Conservation (phyloP, 2,113 vertebrate species). For the Hippocampus abdominalis region DNA sequence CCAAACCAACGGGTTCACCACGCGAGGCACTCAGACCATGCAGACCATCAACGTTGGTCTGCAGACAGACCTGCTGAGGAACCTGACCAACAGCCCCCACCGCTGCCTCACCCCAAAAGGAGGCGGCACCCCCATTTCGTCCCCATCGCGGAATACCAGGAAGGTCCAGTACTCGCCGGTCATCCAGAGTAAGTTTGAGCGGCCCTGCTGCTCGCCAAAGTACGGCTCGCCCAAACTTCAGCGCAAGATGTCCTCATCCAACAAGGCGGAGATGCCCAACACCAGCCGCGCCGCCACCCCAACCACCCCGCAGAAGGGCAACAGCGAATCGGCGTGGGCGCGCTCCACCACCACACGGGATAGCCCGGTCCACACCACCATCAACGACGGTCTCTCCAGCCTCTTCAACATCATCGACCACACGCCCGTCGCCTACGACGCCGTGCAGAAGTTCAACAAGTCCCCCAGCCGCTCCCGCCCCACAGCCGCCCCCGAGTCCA, state of each 20-base stretch:
- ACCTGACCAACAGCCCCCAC: conserved; percentile 91
- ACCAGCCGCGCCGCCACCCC: conserved; percentile 68
- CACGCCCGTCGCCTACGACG: conserved; percentile 80
- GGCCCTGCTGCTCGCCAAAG: conserved; percentile 95
- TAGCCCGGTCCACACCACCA: conserved; percentile 95
- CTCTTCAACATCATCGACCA: conserved; percentile 98
- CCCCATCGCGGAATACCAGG: conserved; percentile 86
- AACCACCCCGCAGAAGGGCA: conserved; percentile 83
- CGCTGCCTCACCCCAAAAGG: conserved; percentile 93
- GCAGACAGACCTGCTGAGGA: conserved; percentile 87
- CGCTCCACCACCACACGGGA: conserved; percentile 94
- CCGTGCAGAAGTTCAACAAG: conserved; percentile 81
- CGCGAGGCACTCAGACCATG: conserved; percentile 85
- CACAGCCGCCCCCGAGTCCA: conserved; percentile 46
- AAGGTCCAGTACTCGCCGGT: conserved; percentile 87
- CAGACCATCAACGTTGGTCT: conserved; percentile 90
- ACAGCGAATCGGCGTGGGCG: conserved; percentile 94
- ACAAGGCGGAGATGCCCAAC: conserved; percentile 58
- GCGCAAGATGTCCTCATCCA: conserved; percentile 72
- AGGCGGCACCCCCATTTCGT: conserved; percentile 84
- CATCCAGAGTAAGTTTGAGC: conserved; percentile 92
- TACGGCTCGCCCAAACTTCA: conserved; percentile 95
- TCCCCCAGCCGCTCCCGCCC: conserved; percentile 82
- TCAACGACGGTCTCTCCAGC: conserved; percentile 96
- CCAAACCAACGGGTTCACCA: conserved; percentile 89